phyloP scores from a whole-genome alignment of 2,797 vertebrate species.

The Glossophaga mutica region DNA sequence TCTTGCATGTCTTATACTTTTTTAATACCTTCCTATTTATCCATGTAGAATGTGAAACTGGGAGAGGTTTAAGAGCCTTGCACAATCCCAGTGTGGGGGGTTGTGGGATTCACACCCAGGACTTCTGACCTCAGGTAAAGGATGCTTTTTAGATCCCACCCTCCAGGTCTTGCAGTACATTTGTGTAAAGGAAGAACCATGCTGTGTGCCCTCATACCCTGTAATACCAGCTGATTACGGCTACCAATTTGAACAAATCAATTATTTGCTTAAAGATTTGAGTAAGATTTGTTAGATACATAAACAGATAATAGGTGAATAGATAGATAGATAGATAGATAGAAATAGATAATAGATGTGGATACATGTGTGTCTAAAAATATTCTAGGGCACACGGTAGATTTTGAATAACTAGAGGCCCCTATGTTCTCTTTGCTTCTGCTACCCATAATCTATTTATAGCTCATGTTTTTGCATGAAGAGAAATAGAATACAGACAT shows the following conservation, averaged over 20 bases:
- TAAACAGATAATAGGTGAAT: not conserved
- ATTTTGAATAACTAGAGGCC: not conserved
- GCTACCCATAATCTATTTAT: not conserved
- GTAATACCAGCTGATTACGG: not conserved
- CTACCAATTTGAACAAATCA: not conserved
- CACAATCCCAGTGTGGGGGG: not conserved
- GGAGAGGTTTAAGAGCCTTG: not conserved
- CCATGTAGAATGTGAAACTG: not conserved
- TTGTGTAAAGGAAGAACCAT: not conserved
- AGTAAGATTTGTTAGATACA: not conserved
- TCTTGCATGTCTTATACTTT: not conserved
- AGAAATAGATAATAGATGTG: not conserved
- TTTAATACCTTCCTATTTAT: not conserved
- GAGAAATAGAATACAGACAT: not conserved
- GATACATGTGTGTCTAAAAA: not conserved
- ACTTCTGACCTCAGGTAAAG: not conserved
- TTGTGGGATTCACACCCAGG: not conserved
- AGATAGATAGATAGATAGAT: not conserved
- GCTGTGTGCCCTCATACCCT: not conserved
- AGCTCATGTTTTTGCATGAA: not conserved
- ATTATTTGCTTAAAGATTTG: not conserved
- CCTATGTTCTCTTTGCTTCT: not conserved
- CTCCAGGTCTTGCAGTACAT: fast-evolving
- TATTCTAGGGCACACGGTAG: not conserved
- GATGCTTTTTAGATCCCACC: fast-evolving